Percentiles rank a stretch among this genome's conserved stretches.
These are phyloP conservation scores for Tragelaphus buxtoni DNA, from an alignment of 2,113 vertebrate genomes.

Conservation along the genomic window DNA sequence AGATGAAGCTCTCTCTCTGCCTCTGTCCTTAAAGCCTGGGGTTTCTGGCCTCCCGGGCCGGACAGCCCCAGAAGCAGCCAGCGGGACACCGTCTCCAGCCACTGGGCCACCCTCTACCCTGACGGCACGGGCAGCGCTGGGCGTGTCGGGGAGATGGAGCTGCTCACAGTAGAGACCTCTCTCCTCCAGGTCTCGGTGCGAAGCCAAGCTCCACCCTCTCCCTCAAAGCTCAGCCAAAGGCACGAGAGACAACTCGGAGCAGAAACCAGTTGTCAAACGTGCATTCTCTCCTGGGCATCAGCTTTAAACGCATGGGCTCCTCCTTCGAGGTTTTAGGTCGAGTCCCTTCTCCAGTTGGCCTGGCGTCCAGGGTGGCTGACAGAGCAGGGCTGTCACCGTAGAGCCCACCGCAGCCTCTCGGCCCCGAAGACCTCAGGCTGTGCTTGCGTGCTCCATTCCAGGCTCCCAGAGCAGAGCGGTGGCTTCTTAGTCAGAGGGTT, in stretches of 20 bases:
- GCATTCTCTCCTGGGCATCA: neutral
- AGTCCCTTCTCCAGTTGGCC: rapidly evolving
- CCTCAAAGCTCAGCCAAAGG: neutral
- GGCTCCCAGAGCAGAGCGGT: neutral
- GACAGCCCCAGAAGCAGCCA: neutral
- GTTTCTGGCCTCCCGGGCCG: rapidly evolving
- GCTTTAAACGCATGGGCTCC: neutral
- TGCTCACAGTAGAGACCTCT: neutral
- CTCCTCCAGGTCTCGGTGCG: neutral
- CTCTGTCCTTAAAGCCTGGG: neutral
- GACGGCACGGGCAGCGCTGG: neutral
- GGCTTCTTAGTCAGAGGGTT: neutral
- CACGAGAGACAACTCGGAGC: neutral
- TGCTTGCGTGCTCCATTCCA: neutral
- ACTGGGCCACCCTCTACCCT: neutral
- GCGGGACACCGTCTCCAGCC: neutral
- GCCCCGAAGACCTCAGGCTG: neutral
- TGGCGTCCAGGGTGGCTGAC: neutral
- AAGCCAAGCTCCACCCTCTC: neutral
- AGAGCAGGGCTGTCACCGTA: too few species aligned
- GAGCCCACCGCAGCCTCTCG: rapidly evolving
- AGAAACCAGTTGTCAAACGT: rapidly evolving
- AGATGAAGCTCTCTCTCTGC: neutral
- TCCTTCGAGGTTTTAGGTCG: neutral
- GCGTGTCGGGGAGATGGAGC: rapidly evolving